A percentile compares a stretch with the other conserved stretches of the same genome.
phyloP scores from a whole-genome alignment of 2,113 vertebrate species.

The Colinus virginianus region DNA sequence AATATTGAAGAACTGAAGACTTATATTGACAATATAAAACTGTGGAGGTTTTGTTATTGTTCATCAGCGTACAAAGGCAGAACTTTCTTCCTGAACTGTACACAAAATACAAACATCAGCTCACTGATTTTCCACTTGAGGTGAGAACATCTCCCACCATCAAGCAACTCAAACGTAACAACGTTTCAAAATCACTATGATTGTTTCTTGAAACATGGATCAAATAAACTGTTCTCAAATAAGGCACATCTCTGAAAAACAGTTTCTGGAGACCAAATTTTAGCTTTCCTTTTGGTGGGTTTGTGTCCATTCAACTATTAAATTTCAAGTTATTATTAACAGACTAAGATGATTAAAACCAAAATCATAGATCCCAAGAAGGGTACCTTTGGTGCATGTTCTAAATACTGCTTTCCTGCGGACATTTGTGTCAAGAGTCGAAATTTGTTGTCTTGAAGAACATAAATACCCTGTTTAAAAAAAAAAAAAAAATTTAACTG shows the following conservation, averaged over 20 bases:
- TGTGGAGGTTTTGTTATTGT: neutral
- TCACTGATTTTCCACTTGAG: neutral
- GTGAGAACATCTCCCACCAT: neutral
- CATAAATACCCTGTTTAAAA: constrained; percentile 90
- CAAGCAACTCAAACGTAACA: neutral
- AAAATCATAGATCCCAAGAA: neutral
- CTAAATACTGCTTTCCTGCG: constrained; percentile 93
- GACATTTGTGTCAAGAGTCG: constrained; percentile 91
- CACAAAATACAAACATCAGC: neutral
- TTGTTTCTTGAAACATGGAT: neutral
- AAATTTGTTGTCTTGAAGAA: constrained; percentile 96
- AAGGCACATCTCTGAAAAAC: neutral
- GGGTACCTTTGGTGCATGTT: constrained; percentile 92
- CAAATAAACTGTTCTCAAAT: neutral
- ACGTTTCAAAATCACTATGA: neutral
- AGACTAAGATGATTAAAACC: neutral
- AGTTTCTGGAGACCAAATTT: neutral
- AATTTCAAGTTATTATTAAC: neutral
- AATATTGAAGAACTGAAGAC: neutral
- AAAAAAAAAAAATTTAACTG: neutral
- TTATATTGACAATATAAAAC: neutral
- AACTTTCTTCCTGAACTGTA: neutral
- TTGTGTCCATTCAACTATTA: neutral
- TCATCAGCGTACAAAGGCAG: neutral
- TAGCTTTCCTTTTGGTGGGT: neutral